Base-by-base conservation (phyloP, 1,140 invertebrate species). In the Elysia chlorotica region DNA sequence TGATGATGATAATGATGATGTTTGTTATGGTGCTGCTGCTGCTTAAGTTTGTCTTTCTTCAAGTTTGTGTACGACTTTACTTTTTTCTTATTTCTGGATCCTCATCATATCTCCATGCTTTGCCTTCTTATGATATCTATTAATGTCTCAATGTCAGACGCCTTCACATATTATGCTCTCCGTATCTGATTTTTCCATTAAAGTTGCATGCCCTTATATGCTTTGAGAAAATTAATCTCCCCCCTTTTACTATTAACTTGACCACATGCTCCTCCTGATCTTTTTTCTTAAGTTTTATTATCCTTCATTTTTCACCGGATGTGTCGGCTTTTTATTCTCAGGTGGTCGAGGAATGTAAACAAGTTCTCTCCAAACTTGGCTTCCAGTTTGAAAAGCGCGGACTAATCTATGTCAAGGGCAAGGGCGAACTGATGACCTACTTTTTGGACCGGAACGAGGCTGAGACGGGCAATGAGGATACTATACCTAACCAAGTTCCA, bases 401-500 rank as follows among this genome's bases (percentile, higher is more conserved):
- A 2, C 87, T 97, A 53, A 95, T 98, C 0, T 92, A 93, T 4
- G 95, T 98, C 3, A 98, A 98, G 85, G 96, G 96, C 57, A 98
- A 98, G 86, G 96, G 96, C 3, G 94, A 97, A 86, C 89, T 98
- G 19, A 93, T 96, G 91, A 98, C 96, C 0, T 97, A 96, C 86
- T 98, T 97, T 85, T 88, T 98, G 35, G 73, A 75, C 4, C 65
- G 72, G 17, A 54, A 56, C 17, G 56, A 59, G 36, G n/a, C n/a
- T 4, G 23, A 17, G 0, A 38, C 25, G 21, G 66, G 33, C 62
- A 38, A 54, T 30, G 35, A 38, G 2, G 35, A 10, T n/a, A 2
- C 28, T 31, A 70, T 75, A 23, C 76, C 76, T 35, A 69, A 73
- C 56, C 71, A 75, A 63, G 67, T 75, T 19, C 37, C 35, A 33